Evolutionary conservation across 2,797 vertebrate species (phyloP).

Genomic region (Lepilemur septentrionalis): DNA sequence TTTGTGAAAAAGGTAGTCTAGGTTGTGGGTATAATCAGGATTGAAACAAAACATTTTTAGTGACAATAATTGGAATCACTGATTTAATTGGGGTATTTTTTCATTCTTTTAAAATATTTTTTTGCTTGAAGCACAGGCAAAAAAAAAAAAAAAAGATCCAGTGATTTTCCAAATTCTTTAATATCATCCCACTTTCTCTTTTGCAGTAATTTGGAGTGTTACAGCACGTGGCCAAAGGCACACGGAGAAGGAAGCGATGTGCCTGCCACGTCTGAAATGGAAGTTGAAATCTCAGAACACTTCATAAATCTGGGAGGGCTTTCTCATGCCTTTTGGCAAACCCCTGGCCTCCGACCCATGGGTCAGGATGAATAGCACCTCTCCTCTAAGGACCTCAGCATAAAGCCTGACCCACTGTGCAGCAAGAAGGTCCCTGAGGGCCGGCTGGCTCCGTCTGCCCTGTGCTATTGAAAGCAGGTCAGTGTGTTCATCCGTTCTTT

Average conservation of each 20-base stretch:
- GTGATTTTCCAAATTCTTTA: conserved; percentile 15
- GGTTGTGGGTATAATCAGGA: neutral
- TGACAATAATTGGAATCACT: neutral
- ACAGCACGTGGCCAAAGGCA: neutral
- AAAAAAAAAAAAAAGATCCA: neutral
- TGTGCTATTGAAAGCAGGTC: neutral
- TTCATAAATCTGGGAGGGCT: neutral
- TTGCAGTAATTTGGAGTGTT: neutral
- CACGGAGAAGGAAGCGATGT: neutral
- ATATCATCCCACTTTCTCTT: neutral
- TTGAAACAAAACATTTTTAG: neutral
- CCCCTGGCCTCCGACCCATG: neutral
- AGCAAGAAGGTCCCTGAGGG: neutral
- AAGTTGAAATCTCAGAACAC: neutral
- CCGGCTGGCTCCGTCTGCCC: neutral
- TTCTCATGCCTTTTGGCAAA: neutral
- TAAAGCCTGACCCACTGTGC: neutral
- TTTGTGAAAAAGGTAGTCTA: neutral
- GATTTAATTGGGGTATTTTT: neutral
- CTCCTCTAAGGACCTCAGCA: neutral
- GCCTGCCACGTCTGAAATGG: neutral
- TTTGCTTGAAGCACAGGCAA: neutral
- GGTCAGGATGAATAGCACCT: neutral
- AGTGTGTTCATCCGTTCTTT: neutral
- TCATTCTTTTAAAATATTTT: neutral